Conservation (phyloP, 2,888 invertebrate genomes). For the Dasypolia templi region DNA sequence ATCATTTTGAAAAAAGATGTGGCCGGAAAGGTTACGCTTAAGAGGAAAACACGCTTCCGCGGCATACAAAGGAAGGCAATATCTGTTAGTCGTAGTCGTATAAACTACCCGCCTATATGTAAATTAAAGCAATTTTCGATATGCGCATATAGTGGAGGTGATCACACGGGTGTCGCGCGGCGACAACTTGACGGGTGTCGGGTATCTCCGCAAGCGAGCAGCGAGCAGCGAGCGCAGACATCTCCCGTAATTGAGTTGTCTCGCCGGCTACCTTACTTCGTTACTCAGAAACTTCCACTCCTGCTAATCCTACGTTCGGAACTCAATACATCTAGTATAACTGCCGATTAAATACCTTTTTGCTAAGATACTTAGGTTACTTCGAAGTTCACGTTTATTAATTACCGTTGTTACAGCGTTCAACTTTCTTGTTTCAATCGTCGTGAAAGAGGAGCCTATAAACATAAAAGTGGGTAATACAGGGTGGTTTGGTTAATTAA, state of each 20-base stretch:
- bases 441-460: conserved; percentile 22
- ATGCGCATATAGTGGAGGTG: conserved; percentile 56
- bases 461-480: conserved; percentile 10
- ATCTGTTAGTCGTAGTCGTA: not conserved
- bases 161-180: conserved; percentile 36
- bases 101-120: conserved; percentile 26
- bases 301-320: conserved; percentile 8
- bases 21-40: not conserved
- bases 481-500: not conserved
- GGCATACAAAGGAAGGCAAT: conserved; percentile 8
- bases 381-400: conserved; percentile 42
- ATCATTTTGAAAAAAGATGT: not conserved
- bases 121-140: conserved; percentile 43
- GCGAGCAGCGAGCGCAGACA: conserved; percentile 28
- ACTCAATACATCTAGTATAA: conserved; percentile 26
- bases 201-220: not conserved
- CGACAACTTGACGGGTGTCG: conserved; percentile 30
- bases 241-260: conserved; percentile 55
- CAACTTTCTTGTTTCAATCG: conserved; percentile 40
- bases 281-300: conserved; percentile 28
- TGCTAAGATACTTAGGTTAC: conserved; percentile 22
- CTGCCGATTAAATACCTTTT: conserved; percentile 23
- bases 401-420: conserved; percentile 37
- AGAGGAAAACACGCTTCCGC: not conserved
- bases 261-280: conserved; percentile 21